Evolutionary conservation across 2,797 vertebrate species (phyloP), one percentile per base, ranked within the genome.

Genomic region (Enteromius fasciolatus): DNA sequence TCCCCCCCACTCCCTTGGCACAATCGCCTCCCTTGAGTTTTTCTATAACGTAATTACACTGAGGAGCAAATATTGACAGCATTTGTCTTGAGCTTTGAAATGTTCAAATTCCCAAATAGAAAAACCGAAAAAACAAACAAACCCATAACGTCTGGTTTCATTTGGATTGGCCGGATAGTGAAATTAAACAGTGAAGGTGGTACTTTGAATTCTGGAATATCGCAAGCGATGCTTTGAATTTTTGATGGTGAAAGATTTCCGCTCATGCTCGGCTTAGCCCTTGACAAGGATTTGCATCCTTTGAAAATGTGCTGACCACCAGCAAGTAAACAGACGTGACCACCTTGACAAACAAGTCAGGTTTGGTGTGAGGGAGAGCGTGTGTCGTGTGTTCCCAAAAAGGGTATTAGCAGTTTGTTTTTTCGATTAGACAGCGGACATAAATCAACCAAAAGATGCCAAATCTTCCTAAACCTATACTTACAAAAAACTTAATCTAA

Each of bases 241-340:
- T 85, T 75, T 46, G 83, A 85, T 72, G n/a, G 72, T 59, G 69
- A 86, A 86, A 84, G 87, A 86, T 84, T 86, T 84, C 48, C 33
- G 46, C 76, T 87, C 23, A 25, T 75, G 59, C 80, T 68, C 8
- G 31, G 68, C 80, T 84, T 86, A 81, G 79, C 77, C 80, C 76
- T 66, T 66, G 68, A 82, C 52, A 64, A 73, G 72, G 82, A 88
- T 88, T 87, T 89, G 87, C 89, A 87, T 88, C 50, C 63, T 82
- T 81, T 79, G 85, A 85, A 87, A 91, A 89, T 83, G 46, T 87
- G 85, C 88, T 88, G 88, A 90, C 88, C 88, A 83, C 69, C 57
- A 17, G 74, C 68, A 44, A 85, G 84, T 85, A 86, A 89, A 87
- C 86, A 87, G 80, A 90, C 84, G 82, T 85, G 87, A 89, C 75